Percentiles rank a stretch among this genome's conserved stretches.
Conservation (phyloP, 2,113 vertebrate genomes). For the Epinephelus lanceolatus region DNA sequence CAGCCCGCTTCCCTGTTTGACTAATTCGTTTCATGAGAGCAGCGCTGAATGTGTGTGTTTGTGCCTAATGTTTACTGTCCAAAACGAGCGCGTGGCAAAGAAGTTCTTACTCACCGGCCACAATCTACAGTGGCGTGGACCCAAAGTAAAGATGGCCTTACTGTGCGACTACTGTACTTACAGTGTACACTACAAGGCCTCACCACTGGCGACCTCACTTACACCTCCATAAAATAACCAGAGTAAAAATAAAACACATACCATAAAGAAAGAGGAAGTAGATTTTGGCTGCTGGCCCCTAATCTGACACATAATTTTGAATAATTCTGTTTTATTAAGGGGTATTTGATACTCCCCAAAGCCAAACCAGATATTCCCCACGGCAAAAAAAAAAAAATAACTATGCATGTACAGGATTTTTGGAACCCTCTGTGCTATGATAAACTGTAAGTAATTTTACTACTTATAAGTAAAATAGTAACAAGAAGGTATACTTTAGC, state of each 20-base stretch:
- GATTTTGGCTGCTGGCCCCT: constrained; percentile 42
- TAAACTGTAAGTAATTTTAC: neutral
- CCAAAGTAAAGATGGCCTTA: constrained; percentile 78
- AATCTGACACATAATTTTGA: constrained; percentile 37
- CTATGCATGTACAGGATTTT: constrained; percentile 6
- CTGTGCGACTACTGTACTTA: constrained; percentile 73
- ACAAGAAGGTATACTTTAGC: neutral
- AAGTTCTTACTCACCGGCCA: constrained; percentile 71
- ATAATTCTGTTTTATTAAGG: constrained; percentile 50
- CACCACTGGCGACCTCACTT: constrained; percentile 49
- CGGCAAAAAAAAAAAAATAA: constrained; percentile 8
- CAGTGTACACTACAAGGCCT: constrained; percentile 51
- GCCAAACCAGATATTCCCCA: constrained; percentile 39
- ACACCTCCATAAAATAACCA: constrained; percentile 57
- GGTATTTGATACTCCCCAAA: constrained; percentile 26
- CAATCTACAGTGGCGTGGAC: constrained; percentile 69
- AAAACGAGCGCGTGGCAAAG: constrained; percentile 73
- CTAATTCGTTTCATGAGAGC: constrained; percentile 73
- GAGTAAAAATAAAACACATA: constrained; percentile 59
- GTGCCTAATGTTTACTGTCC: constrained; percentile 80
- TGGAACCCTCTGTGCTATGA: neutral
- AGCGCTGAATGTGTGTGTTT: constrained; percentile 80
- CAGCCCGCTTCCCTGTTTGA: constrained; percentile 78
- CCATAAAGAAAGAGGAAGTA: constrained; percentile 58
- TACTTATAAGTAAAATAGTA: neutral